These are phyloP conservation scores for Caenorhabditis sp. DNA, from an alignment of 2,888 invertebrate genomes.

Conservation along the genomic window DNA sequence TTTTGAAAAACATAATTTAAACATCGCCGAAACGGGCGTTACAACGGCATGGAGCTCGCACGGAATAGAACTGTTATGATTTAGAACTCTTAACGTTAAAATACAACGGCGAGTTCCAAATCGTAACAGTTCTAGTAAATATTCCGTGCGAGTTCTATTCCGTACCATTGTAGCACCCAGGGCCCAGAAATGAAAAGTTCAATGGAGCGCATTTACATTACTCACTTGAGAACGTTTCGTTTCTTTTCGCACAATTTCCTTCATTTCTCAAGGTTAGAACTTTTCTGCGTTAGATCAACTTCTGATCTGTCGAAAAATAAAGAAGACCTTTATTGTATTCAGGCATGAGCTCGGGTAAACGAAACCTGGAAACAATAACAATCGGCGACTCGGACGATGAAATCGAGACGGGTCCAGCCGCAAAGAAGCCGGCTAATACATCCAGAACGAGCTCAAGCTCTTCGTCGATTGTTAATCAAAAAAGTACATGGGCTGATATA, in stretches of 20 bases:
- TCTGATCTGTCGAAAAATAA: background rate
- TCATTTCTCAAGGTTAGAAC: background rate
- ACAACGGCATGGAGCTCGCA: too few relatives aligned
- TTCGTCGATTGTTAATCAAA: background rate
- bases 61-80: too few relatives aligned
- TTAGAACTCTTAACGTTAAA: too few relatives aligned
- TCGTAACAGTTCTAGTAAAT: too few relatives aligned
- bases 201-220: constrained; percentile 1
- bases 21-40: too few relatives aligned
- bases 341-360: constrained; percentile 34
- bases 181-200: too few relatives aligned
- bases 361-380: constrained; percentile 49
- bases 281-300: too few relatives aligned
- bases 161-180: too few relatives aligned
- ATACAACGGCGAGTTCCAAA: too few relatives aligned
- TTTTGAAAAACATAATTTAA: too few relatives aligned
- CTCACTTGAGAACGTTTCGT: background rate
- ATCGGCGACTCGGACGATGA: constrained; percentile 56
- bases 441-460: background rate
- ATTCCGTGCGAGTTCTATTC: too few relatives aligned
- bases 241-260: background rate
- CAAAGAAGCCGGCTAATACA: constrained; percentile 13
- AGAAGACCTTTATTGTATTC: constrained; percentile 1
- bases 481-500: constrained; percentile 30
- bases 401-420: background rate